Evolutionary conservation across 2,113 vertebrate species (phyloP).

Genomic region (Vidua chalybeata): DNA sequence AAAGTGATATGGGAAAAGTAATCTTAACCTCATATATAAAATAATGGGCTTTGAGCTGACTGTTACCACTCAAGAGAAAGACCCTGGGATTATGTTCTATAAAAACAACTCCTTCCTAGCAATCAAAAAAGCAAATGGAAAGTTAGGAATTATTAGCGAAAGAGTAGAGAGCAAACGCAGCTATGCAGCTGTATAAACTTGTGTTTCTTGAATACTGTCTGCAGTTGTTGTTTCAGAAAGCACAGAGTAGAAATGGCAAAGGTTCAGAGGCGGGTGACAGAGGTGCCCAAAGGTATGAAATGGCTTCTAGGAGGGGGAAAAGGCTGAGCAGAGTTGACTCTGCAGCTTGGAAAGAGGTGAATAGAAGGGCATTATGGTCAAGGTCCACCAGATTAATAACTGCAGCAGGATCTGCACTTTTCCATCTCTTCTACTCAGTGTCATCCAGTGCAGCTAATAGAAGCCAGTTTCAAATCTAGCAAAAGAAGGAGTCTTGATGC

Average conservation of each 20-base stretch:
- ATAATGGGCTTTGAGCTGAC: slow-evolving; percentile 1
- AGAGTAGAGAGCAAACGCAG: neutral
- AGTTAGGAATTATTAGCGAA: slow-evolving; percentile 22
- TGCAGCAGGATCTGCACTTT: neutral
- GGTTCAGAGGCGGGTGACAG: neutral
- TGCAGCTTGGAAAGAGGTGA: neutral
- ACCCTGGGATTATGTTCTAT: slow-evolving; percentile 22
- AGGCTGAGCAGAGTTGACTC: neutral
- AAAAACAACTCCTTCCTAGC: slow-evolving; percentile 41
- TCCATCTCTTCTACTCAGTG: neutral
- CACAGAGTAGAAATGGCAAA: neutral
- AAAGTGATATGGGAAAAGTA: slow-evolving; percentile 25
- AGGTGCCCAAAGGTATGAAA: neutral
- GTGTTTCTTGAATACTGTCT: neutral
- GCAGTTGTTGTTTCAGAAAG: neutral
- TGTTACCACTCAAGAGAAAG: slow-evolving; percentile 29
- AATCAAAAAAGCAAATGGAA: slow-evolving; percentile 39
- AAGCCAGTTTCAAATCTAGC: neutral
- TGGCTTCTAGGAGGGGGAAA: neutral
- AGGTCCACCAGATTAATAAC: neutral
- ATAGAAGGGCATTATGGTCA: neutral
- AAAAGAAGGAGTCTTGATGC: neutral
- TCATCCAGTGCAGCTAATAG: neutral
- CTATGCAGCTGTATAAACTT: slow-evolving; percentile 43
- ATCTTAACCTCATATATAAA: slow-evolving; percentile 33